Evolutionary conservation across 2,888 invertebrate species (phyloP).

Genomic region (Agrochola lota): DNA sequence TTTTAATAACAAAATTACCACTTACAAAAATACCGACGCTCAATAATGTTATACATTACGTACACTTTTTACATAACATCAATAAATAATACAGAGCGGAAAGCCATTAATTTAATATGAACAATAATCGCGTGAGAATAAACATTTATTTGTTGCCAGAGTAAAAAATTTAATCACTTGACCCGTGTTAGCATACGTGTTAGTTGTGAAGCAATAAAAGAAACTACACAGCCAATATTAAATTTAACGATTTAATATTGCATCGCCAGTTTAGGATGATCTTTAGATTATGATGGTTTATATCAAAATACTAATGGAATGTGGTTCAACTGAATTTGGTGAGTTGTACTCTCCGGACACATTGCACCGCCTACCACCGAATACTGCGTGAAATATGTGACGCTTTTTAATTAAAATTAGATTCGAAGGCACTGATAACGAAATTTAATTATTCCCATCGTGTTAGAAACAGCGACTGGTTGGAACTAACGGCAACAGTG

Average conservation of each 20-base stretch:
- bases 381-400: conserved; percentile 89
- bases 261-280: conserved; percentile 79
- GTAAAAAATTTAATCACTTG: conserved; percentile 83
- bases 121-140: conserved; percentile 88
- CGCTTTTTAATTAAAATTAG: conserved; percentile 90
- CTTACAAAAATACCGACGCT: conserved; percentile 50
- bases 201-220: conserved; percentile 88
- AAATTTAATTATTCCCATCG: conserved; percentile 85
- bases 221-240: conserved; percentile 88
- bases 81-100: conserved; percentile 77
- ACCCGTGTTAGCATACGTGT: conserved; percentile 85
- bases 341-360: conserved; percentile 76
- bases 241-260: conserved; percentile 90
- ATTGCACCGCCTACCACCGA: conserved; percentile 88
- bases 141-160: conserved; percentile 84
- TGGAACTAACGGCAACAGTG: conserved; percentile 75
- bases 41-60: conserved; percentile 65
- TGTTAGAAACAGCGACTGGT: conserved; percentile 79
- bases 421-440: conserved; percentile 86
- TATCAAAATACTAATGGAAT: conserved; percentile 68
- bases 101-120: conserved; percentile 80
- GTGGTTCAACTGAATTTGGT: conserved; percentile 78
- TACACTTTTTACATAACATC: conserved; percentile 74
- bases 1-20: conserved; percentile 58
- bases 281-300: conserved; percentile 70